A percentile compares a stretch with the other conserved stretches of the same genome.
phyloP scores from a whole-genome alignment of 2,797 vertebrate species.

The Threskiornis aethiopicus region DNA sequence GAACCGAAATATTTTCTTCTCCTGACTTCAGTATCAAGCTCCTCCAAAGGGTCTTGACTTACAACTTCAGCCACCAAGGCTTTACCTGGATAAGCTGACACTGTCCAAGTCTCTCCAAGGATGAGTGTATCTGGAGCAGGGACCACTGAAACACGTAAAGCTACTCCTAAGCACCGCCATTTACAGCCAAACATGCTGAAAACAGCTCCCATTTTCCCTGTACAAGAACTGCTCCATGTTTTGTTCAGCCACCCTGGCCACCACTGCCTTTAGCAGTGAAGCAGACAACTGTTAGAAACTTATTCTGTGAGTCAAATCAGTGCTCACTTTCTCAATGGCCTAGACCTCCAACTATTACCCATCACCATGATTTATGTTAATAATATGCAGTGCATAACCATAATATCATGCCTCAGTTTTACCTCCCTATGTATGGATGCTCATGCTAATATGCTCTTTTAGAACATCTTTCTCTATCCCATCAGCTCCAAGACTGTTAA shows the following conservation, averaged over 20 bases:
- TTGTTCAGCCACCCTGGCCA: not conserved
- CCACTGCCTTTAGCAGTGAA: not conserved
- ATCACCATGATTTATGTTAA: not conserved
- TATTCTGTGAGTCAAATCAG: not conserved
- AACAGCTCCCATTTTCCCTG: not conserved
- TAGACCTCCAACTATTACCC: not conserved
- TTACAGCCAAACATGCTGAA: fast-evolving
- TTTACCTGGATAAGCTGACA: not conserved
- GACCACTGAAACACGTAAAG: not conserved
- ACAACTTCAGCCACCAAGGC: not conserved
- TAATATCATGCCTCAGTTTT: not conserved
- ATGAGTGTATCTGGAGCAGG: not conserved
- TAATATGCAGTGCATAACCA: not conserved
- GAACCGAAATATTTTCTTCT: not conserved
- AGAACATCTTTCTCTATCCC: not conserved
- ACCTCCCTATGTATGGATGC: not conserved
- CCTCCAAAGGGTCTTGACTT: not conserved
- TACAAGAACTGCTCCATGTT: not conserved
- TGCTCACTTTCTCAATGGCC: not conserved
- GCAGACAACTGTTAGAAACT: not conserved
- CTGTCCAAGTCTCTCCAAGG: not conserved
- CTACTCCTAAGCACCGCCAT: not conserved
- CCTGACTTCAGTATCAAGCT: not conserved
- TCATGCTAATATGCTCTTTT: not conserved
- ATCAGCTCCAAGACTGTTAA: not conserved